These are phyloP conservation scores for Limnephilus lunatus DNA, from an alignment of 2,888 invertebrate species.

Conservation along the genomic window DNA sequence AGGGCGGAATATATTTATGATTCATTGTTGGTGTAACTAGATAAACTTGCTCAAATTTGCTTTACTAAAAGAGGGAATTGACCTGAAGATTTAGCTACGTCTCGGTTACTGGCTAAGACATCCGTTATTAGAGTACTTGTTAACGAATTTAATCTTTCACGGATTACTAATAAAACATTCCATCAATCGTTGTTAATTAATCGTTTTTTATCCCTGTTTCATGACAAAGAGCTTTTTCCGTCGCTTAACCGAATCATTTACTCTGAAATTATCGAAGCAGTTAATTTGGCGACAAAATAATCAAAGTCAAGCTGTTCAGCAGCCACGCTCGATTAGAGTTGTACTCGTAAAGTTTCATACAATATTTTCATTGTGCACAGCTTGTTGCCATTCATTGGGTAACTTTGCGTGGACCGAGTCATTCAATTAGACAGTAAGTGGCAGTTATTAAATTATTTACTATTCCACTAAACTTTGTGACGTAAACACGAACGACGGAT, in stretches of 20 bases:
- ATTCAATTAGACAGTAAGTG: slow-evolving; percentile 26
- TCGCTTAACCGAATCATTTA: not conserved
- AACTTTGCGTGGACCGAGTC: slow-evolving; percentile 25
- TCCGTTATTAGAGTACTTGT: not conserved
- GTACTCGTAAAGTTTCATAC: not conserved
- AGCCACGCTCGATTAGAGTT: not conserved
- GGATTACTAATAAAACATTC: not conserved
- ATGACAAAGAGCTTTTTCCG: not conserved
- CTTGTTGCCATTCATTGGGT: slow-evolving; percentile 7
- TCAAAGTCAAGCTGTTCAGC: not conserved
- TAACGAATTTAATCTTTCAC: not conserved
- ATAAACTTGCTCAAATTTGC: not conserved
- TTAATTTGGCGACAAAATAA: not conserved
- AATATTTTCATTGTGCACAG: slow-evolving; percentile 2
- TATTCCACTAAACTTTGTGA: slow-evolving; percentile 12
- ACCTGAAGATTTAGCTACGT: not conserved
- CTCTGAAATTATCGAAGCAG: not conserved
- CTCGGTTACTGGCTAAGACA: not conserved
- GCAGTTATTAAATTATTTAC: slow-evolving; percentile 21
- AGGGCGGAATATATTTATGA: not conserved
- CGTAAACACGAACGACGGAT: not conserved
- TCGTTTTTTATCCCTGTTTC: not conserved
- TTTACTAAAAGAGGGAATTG: not conserved
- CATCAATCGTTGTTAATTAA: not conserved
- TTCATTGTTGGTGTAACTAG: not conserved